Evolutionary conservation across 2,888 invertebrate species (phyloP).

Genomic region (Scaptomyza cyrtandrae): DNA sequence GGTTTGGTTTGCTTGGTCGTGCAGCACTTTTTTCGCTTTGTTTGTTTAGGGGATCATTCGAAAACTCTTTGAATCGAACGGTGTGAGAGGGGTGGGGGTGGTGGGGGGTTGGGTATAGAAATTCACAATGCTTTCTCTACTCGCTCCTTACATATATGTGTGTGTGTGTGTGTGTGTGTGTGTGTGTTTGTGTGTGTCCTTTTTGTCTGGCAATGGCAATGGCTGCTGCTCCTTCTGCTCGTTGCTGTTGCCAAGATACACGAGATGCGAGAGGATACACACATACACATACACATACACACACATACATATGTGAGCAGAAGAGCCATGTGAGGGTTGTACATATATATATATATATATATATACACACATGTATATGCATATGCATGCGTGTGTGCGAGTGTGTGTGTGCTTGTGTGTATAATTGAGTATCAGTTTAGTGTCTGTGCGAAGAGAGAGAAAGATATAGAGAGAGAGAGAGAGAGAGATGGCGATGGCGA

Average conservation of each 20-base stretch:
- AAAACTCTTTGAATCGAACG: slow-evolving; percentile 6
- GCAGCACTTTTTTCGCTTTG: slow-evolving; percentile 26
- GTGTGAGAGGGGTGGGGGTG: neutral
- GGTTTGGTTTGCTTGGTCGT: slow-evolving; percentile 13
- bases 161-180: slow-evolving; percentile 46
- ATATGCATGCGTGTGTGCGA: slow-evolving; percentile 4
- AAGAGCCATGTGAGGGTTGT: slow-evolving; percentile 39
- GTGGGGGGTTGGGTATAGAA: no score
- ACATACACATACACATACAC: neutral
- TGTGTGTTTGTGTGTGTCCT: slow-evolving; percentile 48
- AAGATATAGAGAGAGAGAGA: neutral
- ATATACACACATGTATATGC: slow-evolving; percentile 3
- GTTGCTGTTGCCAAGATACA: slow-evolving; percentile 58
- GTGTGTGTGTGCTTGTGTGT: slow-evolving; percentile 47
- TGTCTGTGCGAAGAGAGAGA: slow-evolving; percentile 51
- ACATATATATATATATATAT: slow-evolving; percentile 2
- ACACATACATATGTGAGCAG: neutral
- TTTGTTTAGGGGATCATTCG: slow-evolving; percentile 13
- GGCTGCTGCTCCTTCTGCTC: slow-evolving; percentile 54
- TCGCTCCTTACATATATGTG: slow-evolving; percentile 4
- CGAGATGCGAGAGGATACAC: slow-evolving; percentile 37
- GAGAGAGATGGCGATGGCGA: slow-evolving; percentile 12
- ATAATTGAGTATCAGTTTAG: slow-evolving; percentile 78
- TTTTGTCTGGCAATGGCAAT: slow-evolving; percentile 74
- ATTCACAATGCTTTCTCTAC: slow-evolving; percentile 12